Conservation (phyloP, 1,140 invertebrate genomes). For the Mylabris phalerata region DNA sequence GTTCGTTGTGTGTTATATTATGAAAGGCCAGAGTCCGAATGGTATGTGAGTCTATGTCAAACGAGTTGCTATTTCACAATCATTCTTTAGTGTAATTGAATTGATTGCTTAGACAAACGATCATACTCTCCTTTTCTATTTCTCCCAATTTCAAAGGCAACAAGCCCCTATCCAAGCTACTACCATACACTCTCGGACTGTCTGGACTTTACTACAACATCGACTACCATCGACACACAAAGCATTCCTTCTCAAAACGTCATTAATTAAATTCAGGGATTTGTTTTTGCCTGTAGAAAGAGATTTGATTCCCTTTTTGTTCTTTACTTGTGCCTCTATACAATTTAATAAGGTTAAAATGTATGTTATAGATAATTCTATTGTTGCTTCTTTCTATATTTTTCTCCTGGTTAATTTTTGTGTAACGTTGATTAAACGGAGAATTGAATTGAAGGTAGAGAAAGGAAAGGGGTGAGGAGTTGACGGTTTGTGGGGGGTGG, state of each 20-base stretch:
- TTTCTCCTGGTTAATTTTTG: constrained; percentile 29
- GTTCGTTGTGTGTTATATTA: not conserved
- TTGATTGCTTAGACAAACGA: constrained; percentile 41
- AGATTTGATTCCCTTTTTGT: constrained; percentile 40
- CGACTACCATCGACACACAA: constrained; percentile 24
- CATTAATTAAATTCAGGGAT: constrained; percentile 44
- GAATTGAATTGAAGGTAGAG: no score
- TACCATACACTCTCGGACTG: constrained; percentile 12
- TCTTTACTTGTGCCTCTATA: constrained; percentile 22
- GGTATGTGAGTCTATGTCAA: constrained; percentile 38
- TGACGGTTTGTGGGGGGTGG: constrained; percentile 1
- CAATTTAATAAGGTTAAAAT: constrained; percentile 39
- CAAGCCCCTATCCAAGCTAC: constrained; percentile 18
- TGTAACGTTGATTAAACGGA: not conserved
- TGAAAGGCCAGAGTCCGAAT: constrained; percentile 11
- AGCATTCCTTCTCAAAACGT: constrained; percentile 41
- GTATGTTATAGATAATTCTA: constrained; percentile 20
- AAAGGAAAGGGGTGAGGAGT: no score
- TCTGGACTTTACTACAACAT: not conserved
- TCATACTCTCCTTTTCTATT: constrained; percentile 5
- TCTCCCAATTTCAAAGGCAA: constrained; percentile 21
- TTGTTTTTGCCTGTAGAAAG: constrained; percentile 38
- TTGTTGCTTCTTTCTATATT: constrained; percentile 20
- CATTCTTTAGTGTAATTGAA: constrained; percentile 39
- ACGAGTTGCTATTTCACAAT: constrained; percentile 31